Evolutionary conservation across 2,888 invertebrate genomes (phyloP).

Genomic region (Dexiosoma caninum): DNA sequence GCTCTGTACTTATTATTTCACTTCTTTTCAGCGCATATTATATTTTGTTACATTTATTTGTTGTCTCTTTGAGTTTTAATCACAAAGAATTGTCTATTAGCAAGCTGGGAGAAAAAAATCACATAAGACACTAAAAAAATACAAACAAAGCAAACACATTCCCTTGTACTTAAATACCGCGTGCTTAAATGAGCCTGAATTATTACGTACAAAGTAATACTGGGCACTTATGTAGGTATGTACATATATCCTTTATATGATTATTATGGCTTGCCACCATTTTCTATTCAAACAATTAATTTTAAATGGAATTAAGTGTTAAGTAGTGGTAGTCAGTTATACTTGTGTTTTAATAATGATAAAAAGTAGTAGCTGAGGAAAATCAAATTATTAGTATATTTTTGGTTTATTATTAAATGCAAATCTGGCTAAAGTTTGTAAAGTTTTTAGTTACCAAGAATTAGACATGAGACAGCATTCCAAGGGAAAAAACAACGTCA

Average conservation of each 20-base stretch:
- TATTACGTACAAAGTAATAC: constrained; percentile 2
- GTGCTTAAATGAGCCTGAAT: neutral
- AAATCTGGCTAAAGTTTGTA: no score
- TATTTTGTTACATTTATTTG: neutral
- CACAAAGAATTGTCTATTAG: constrained; percentile 24
- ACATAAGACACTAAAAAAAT: neutral
- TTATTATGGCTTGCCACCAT: constrained; percentile 21
- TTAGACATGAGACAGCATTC: no score
- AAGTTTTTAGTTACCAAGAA: no score
- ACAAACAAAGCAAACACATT: neutral
- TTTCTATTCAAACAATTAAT: neutral
- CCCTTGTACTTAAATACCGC: neutral
- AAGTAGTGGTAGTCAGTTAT: constrained; percentile 26
- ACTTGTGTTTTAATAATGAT: constrained; percentile 3
- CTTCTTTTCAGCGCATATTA: neutral
- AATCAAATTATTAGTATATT: no score
- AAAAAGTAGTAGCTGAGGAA: neutral
- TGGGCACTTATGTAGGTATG: no score
- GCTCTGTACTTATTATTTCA: neutral
- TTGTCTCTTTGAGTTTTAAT: constrained; percentile 20
- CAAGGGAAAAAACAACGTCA: no score
- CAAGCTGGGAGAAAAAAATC: neutral
- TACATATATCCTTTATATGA: neutral
- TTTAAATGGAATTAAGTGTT: constrained; percentile 28
- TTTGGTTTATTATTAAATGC: no score